Evolutionary conservation across 2,113 vertebrate genomes (phyloP).

Genomic region (Saccopteryx leptura): DNA sequence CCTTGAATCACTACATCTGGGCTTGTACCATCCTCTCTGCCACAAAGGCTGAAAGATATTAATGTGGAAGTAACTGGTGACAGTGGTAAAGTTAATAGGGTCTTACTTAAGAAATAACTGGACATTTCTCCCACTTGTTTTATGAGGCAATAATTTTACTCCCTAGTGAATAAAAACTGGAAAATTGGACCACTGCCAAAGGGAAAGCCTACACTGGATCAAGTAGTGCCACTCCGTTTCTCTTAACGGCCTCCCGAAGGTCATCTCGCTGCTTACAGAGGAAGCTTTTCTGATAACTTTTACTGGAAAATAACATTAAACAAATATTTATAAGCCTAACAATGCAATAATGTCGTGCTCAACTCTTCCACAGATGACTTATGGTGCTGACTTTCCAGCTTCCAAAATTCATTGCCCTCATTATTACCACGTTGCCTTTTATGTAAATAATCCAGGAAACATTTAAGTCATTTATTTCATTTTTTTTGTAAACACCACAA

Average conservation of each 20-base stretch:
- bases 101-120: slow-evolving; percentile 77
- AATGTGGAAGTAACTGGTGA: slow-evolving; percentile 70
- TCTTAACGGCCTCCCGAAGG: slow-evolving; percentile 59
- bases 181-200: slow-evolving; percentile 67
- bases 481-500: slow-evolving; percentile 72
- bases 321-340: slow-evolving; percentile 70
- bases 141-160: slow-evolving; percentile 68
- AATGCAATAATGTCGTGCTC: slow-evolving; percentile 32
- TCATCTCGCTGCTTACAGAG: slow-evolving; percentile 53
- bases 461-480: slow-evolving; percentile 30
- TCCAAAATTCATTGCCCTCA: slow-evolving; percentile 45
- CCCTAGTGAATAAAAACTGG: slow-evolving; percentile 74
- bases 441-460: slow-evolving; percentile 60
- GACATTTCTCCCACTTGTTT: slow-evolving; percentile 73
- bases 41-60: slow-evolving; percentile 62
- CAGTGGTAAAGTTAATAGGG: slow-evolving; percentile 77
- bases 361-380: slow-evolving; percentile 19
- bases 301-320: slow-evolving; percentile 70
- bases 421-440: slow-evolving; percentile 44
- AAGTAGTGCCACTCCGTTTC: slow-evolving; percentile 37
- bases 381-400: not conserved
- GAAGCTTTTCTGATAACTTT: slow-evolving; percentile 53
- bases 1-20: slow-evolving; percentile 43
- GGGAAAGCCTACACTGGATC: slow-evolving; percentile 62
- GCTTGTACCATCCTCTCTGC: slow-evolving; percentile 51